phyloP scores from a whole-genome alignment of 2,888 invertebrate genomes.

The Listrodromus nycthemerus region DNA sequence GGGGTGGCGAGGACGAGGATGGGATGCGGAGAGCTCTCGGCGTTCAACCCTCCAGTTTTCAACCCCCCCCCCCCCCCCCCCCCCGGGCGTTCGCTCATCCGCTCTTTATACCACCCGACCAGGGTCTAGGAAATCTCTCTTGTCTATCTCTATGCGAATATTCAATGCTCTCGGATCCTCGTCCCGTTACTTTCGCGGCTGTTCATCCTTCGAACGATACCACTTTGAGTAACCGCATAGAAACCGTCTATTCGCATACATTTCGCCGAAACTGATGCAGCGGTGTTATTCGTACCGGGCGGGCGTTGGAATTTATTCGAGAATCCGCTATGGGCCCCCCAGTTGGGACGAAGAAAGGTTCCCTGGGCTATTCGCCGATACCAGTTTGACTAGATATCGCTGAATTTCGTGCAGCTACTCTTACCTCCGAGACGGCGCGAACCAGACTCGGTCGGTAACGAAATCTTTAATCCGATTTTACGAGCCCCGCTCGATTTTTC shows the following conservation, averaged over 20 bases:
- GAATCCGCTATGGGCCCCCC: constrained; percentile 5
- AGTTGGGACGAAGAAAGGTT: not conserved
- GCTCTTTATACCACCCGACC: constrained; percentile 17
- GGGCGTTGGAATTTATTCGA: constrained; percentile 30
- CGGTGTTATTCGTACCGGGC: not conserved
- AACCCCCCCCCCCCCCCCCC: constrained; percentile 36
- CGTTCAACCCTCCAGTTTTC: constrained; percentile 52
- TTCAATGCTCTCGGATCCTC: constrained; percentile 23
- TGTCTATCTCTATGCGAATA: constrained; percentile 24
- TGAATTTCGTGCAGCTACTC: not conserved
- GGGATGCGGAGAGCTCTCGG: constrained; percentile 25
- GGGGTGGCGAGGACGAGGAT: constrained; percentile 31
- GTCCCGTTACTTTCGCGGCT: not conserved
- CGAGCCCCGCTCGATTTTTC: too few species aligned
- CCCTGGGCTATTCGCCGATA: not conserved
- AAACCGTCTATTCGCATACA: constrained; percentile 13
- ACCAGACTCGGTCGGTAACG: too few species aligned
- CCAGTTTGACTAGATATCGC: constrained; percentile 2
- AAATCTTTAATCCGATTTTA: too few species aligned
- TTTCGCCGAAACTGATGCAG: constrained; percentile 7
- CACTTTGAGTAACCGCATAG: constrained; percentile 19
- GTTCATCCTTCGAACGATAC: not conserved
- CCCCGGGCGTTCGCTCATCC: not conserved
- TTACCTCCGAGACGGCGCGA: not conserved
- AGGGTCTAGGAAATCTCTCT: constrained; percentile 6